Evolutionary conservation across 64 coral and sea anemone species (phyloP).

Genomic region (Montipora cactus): DNA sequence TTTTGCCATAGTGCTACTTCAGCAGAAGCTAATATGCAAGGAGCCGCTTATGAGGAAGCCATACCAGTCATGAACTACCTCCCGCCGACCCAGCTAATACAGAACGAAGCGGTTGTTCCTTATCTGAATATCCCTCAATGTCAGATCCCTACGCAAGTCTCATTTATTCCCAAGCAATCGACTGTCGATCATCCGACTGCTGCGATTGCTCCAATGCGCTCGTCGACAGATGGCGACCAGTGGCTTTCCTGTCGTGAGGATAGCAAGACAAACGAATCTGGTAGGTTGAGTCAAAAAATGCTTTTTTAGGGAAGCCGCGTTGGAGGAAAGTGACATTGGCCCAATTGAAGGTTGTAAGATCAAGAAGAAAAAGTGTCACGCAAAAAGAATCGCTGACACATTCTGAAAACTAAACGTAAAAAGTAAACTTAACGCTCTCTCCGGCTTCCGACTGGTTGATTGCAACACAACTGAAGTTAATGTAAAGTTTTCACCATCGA

Average conservation of each 20-base stretch:
- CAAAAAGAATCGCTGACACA: too few species aligned
- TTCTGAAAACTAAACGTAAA: too few species aligned
- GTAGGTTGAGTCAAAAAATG: background rate
- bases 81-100: background rate
- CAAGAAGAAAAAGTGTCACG: too few species aligned
- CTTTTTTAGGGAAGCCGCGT: background rate
- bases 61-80: background rate
- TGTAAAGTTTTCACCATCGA: too few species aligned
- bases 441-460: too few species aligned
- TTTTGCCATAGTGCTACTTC: background rate
- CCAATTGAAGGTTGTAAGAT: too few species aligned
- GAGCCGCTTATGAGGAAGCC: background rate
- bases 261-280: background rate
- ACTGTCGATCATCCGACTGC: background rate
- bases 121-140: background rate
- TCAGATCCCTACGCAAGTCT: background rate
- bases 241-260: background rate
- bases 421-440: too few species aligned
- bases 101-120: slow-evolving; percentile 7
- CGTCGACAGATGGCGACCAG: background rate
- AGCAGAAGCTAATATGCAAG: background rate
- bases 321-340: too few species aligned
- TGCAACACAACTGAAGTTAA: too few species aligned
- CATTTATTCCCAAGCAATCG: background rate
- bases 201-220: slow-evolving; percentile 37